phyloP scores from a whole-genome alignment of 2,797 vertebrate species.

The Champsocephalus gunnari region DNA sequence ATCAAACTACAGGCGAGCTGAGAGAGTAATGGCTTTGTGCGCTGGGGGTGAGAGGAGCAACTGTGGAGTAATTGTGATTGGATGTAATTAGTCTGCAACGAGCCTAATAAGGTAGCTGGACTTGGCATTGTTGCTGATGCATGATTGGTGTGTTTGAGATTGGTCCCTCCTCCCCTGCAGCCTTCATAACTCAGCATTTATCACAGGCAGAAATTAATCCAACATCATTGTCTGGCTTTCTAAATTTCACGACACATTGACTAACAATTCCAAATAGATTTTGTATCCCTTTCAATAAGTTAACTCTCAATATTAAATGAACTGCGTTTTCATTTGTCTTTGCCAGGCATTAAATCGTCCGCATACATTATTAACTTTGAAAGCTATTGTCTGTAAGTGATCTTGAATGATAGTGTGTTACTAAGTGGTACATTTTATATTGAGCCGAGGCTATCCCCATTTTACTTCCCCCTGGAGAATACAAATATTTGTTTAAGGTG shows the following conservation, averaged over 20 bases:
- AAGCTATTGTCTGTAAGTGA: constrained; percentile 13
- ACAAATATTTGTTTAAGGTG: not conserved
- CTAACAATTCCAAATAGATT: not conserved
- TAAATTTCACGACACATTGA: not conserved
- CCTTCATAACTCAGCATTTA: constrained; percentile 43
- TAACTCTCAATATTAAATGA: not conserved
- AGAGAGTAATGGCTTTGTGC: constrained; percentile 75
- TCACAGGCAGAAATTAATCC: constrained; percentile 6
- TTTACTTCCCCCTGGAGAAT: constrained; percentile 1
- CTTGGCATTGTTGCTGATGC: constrained; percentile 61
- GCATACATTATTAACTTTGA: constrained; percentile 9
- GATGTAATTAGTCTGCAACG: constrained; percentile 76
- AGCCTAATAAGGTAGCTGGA: constrained; percentile 69
- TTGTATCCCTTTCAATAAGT: not conserved
- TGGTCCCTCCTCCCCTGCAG: constrained; percentile 41
- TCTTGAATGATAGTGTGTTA: constrained; percentile 18
- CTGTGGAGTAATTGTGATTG: constrained; percentile 73
- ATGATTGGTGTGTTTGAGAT: constrained; percentile 57
- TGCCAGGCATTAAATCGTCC: not conserved
- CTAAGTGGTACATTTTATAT: constrained; percentile 4
- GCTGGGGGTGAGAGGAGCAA: constrained; percentile 62
- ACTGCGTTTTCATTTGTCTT: not conserved
- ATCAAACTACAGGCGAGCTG: constrained; percentile 78
- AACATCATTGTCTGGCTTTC: not conserved
- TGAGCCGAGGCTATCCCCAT: not conserved